A percentile compares a stretch with the other conserved stretches of the same genome.
phyloP scores from a whole-genome alignment of 1,140 invertebrate genomes.

The Drosophila chauvacae region DNA sequence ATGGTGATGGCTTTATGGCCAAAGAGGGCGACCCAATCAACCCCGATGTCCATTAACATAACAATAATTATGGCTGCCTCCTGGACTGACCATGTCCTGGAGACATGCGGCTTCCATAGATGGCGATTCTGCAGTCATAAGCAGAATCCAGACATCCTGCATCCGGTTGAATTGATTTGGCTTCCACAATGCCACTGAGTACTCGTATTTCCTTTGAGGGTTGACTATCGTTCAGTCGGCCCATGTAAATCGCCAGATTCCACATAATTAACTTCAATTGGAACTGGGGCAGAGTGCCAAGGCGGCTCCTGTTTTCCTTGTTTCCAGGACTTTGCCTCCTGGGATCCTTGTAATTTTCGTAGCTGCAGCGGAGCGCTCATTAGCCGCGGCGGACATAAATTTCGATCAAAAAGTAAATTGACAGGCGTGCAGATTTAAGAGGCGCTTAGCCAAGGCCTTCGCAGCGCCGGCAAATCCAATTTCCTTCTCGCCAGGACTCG shows the following conservation, averaged over 20 bases:
- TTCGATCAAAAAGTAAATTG: constrained; percentile 74
- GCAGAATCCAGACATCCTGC: constrained; percentile 73
- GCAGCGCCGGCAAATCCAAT: constrained; percentile 67
- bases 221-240: constrained; percentile 1
- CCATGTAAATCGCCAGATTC: constrained; percentile 56
- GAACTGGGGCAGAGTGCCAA: constrained; percentile 67
- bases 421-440: constrained; percentile 73
- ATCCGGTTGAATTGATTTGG: constrained; percentile 78
- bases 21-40: constrained; percentile 26
- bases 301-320: constrained; percentile 36
- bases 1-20: constrained; percentile 45
- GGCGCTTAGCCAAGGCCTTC: constrained; percentile 31
- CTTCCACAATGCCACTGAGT: constrained; percentile 12
- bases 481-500: constrained; percentile 44
- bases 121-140: constrained; percentile 68
- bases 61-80: constrained; percentile 75
- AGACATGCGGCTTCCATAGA: constrained; percentile 42
- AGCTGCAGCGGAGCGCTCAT: constrained; percentile 48
- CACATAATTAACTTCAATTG: constrained; percentile 76
- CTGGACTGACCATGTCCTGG: constrained; percentile 50
- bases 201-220: constrained; percentile 12
- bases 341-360: constrained; percentile 19
- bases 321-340: neutral
- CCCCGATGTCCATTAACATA: constrained; percentile 70
- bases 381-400: constrained; percentile 65